phyloP scores from a whole-genome alignment of 2,113 vertebrate genomes.

The Bambusicola thoracicus region DNA sequence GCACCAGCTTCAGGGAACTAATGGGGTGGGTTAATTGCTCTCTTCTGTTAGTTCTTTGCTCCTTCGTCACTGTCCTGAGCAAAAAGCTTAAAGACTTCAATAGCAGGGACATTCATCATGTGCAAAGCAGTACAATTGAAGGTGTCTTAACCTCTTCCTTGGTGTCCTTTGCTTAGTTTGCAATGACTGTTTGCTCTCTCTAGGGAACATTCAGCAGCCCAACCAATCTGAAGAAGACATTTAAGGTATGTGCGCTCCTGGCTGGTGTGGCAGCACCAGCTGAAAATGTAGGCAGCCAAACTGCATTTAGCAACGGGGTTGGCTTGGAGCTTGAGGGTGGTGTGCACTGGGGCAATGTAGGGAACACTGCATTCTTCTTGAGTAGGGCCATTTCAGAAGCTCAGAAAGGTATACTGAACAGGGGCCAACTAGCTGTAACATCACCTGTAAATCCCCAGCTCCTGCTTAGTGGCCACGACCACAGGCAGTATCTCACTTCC shows the following conservation, averaged over 20 bases:
- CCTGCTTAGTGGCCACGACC: not conserved
- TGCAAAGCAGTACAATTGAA: not conserved
- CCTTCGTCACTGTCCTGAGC: not conserved
- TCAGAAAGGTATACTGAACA: not conserved
- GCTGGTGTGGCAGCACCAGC: not conserved
- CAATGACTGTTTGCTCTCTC: not conserved
- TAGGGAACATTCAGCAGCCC: constrained; percentile 95
- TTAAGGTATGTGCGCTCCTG: constrained; percentile 82
- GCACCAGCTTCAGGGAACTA: not conserved
- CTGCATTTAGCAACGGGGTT: not conserved
- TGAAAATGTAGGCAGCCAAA: not conserved
- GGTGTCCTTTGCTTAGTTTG: not conserved
- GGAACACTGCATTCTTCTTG: not conserved
- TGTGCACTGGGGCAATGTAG: not conserved
- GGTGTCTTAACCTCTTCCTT: not conserved
- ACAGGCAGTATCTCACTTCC: not conserved
- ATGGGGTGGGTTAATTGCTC: not conserved
- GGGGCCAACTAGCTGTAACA: not conserved
- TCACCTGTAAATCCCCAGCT: not conserved
- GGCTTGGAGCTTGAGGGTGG: not conserved
- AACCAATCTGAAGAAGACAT: constrained; percentile 91
- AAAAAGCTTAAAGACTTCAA: not conserved
- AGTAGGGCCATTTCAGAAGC: not conserved
- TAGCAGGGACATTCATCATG: not conserved
- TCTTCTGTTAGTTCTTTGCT: not conserved